These are phyloP conservation scores for Drosophila kikkawai DNA, from an alignment of 1,140 invertebrate genomes.

Conservation along the genomic window DNA sequence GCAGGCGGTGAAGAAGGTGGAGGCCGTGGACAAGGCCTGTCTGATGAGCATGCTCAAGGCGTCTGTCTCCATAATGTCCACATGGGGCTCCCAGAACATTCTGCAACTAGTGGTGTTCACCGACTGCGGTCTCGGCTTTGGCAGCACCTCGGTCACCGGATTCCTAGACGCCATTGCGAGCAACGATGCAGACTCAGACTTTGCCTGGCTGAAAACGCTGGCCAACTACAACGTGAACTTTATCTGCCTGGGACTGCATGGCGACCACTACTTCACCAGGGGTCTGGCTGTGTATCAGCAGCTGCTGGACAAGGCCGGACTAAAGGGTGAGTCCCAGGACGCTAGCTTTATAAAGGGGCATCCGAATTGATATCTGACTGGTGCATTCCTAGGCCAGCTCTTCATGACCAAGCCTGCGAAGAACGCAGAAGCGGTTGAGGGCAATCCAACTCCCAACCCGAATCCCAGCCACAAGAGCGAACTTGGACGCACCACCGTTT, in stretches of 20 bases:
- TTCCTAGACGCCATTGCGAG: slow-evolving; percentile 57
- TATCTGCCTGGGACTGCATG: slow-evolving; percentile 88
- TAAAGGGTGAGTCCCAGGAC: slow-evolving; percentile 57
- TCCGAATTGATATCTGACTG: neutral
- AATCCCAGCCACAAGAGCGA: slow-evolving; percentile 85
- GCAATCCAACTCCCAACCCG: slow-evolving; percentile 1
- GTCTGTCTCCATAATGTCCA: slow-evolving; percentile 65
- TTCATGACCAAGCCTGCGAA: slow-evolving; percentile 73
- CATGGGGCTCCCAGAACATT: slow-evolving; percentile 79
- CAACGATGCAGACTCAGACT: slow-evolving; percentile 73
- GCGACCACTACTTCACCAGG: slow-evolving; percentile 85
- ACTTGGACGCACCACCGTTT: slow-evolving; percentile 85
- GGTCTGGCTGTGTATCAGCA: slow-evolving; percentile 75
- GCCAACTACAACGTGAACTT: slow-evolving; percentile 92
- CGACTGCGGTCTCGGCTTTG: slow-evolving; percentile 81
- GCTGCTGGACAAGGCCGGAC: slow-evolving; percentile 60
- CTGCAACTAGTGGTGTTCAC: slow-evolving; percentile 79
- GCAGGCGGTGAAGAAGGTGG: slow-evolving; percentile 79
- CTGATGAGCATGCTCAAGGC: slow-evolving; percentile 71
- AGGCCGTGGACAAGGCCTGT: slow-evolving; percentile 73
- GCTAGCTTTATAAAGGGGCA: neutral
- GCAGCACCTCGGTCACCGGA: slow-evolving; percentile 63
- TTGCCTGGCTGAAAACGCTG: slow-evolving; percentile 89
- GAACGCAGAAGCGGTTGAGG: slow-evolving; percentile 31
- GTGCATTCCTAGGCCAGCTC: slow-evolving; percentile 55